Evolutionary conservation across 2,113 vertebrate genomes (phyloP).

Genomic region (Dolichallabes microphthalmus): DNA sequence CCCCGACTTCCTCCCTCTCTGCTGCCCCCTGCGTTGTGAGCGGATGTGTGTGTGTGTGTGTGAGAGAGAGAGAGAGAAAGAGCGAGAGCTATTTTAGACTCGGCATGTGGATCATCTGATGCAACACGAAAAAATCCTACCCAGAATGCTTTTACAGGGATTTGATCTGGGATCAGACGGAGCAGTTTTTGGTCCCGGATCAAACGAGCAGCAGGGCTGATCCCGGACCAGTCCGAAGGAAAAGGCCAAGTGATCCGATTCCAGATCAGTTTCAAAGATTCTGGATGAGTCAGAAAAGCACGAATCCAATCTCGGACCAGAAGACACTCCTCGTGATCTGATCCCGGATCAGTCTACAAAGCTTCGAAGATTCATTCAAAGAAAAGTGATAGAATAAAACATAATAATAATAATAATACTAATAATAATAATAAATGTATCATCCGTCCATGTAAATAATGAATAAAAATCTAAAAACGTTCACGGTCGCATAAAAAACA

Average conservation of each 20-base stretch:
- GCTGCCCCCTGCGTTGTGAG: not conserved
- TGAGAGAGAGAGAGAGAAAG: not conserved
- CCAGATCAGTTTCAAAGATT: not conserved
- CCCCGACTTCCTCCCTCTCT: not conserved
- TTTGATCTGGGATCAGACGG: not conserved
- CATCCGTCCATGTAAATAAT: too few relatives aligned
- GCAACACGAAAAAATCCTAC: constrained; percentile 18
- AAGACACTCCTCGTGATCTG: not conserved
- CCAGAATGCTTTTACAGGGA: not conserved
- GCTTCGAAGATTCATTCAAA: not conserved
- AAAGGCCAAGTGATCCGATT: not conserved
- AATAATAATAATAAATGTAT: too few relatives aligned
- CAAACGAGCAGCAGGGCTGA: not conserved
- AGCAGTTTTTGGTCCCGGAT: not conserved
- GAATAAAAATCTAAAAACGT: not conserved
- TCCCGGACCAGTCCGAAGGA: not conserved
- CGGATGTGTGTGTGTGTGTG: not conserved
- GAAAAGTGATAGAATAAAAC: too few relatives aligned
- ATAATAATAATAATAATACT: too few relatives aligned
- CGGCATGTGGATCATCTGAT: constrained; percentile 17
- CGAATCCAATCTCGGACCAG: not conserved
- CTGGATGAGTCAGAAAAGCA: not conserved
- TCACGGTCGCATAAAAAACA: not conserved
- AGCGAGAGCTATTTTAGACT: constrained; percentile 4
- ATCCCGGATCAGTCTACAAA: not conserved